Base-by-base conservation (phyloP, 2,113 vertebrate species). In the Nesogale talazaci region DNA sequence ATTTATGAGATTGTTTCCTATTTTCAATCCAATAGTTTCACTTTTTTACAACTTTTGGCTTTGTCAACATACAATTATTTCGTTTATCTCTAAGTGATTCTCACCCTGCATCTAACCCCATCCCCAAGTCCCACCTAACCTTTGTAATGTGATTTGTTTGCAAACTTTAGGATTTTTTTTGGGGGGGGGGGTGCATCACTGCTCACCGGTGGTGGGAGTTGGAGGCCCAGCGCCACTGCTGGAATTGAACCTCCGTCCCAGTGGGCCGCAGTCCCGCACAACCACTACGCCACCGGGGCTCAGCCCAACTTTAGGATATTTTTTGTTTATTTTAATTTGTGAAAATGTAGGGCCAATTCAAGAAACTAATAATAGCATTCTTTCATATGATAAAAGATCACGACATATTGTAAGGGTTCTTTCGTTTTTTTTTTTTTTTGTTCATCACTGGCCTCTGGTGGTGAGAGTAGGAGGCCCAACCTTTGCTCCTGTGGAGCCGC, bases 261-360 rank as follows among this genome's bases (percentile, higher is more conserved):
- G n/a, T n/a, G n/a, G n/a, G n/a, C n/a, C n/a, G n/a, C n/a, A n/a
- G n/a, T n/a, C n/a, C n/a, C n/a, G n/a, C n/a, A n/a, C n/a, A n/a
- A n/a, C n/a, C n/a, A n/a, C n/a, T n/a, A n/a, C n/a, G n/a, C n/a
- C n/a, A n/a, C n/a, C n/a, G n/a, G n/a, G n/a, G n/a, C n/a, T n/a
- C n/a, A n/a, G n/a, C n/a, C n/a, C n/a, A n/a, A n/a, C n/a, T n/a
- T 77, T 94, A 70, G 65, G 59, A 67, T 27, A 90, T 81, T 19
- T 91, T 95, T 87, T 11, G 61, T 22, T 34, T 74, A 38, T 42
- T 94, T 91, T 59, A 87, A 82, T 74, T 78, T 82, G n/a, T 93
- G 72, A 77, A 92, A 88, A 88, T 88, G 82, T 86, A 74, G 59
- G 31, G 20, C 19, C 11, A 72, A 65, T 86, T 22, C 34, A 87